Evolutionary conservation across 1,140 invertebrate species (phyloP).

Genomic region (Antheraea mylitta): DNA sequence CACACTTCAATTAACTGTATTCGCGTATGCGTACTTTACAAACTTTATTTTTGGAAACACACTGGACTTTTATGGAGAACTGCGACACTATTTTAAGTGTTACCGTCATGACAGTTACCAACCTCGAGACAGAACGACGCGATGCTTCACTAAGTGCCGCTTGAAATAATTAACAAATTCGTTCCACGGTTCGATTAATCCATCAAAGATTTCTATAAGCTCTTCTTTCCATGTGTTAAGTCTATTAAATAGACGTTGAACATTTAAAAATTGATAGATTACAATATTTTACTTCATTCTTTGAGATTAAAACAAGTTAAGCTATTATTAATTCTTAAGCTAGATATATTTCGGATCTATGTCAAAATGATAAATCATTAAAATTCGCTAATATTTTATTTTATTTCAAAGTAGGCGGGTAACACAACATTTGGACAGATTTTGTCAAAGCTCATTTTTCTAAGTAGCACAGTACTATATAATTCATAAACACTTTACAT

Average conservation of each 20-base stretch:
- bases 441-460: too few species aligned
- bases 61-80: slow-evolving; percentile 33
- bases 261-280: not conserved
- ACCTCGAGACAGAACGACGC: slow-evolving; percentile 28
- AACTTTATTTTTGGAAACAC: slow-evolving; percentile 25
- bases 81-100: slow-evolving; percentile 38
- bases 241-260: not conserved
- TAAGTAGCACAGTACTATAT: too few species aligned
- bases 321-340: too few species aligned
- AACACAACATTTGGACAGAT: too few species aligned
- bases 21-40: slow-evolving; percentile 19
- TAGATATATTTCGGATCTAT: too few species aligned
- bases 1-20: not conserved
- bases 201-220: slow-evolving; percentile 21
- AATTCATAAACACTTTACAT: too few species aligned
- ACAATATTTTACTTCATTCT: too few species aligned
- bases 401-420: too few species aligned
- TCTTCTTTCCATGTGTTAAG: slow-evolving; percentile 9
- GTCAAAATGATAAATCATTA: too few species aligned
- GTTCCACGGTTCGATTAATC: slow-evolving; percentile 40
- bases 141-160: slow-evolving; percentile 23
- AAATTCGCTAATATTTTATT: too few species aligned
- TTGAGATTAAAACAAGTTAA: too few species aligned
- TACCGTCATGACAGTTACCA: slow-evolving; percentile 20
- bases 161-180: slow-evolving; percentile 47